phyloP scores from a whole-genome alignment of 1,140 invertebrate genomes.

The Drosophila lacertosa region DNA sequence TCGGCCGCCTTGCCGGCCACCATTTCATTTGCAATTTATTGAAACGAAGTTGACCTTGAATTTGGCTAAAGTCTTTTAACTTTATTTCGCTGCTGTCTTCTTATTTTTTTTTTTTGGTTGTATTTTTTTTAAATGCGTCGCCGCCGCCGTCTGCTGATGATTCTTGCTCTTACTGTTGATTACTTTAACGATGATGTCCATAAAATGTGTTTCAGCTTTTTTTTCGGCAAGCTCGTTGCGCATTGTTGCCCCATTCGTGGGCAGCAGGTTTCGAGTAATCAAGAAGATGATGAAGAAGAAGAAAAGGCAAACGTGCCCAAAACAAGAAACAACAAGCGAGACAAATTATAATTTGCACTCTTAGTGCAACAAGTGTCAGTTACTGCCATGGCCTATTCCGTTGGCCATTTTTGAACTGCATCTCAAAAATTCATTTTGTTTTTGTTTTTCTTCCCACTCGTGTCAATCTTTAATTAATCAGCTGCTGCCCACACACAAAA shows the following conservation, averaged over 20 bases:
- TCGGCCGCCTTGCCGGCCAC: slow-evolving; percentile 22
- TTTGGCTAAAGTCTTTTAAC: slow-evolving; percentile 81
- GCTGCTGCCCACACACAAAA: slow-evolving; percentile 41
- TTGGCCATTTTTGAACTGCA: neutral
- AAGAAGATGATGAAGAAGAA: neutral
- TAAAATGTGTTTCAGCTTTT: slow-evolving; percentile 70
- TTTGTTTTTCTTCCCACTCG: slow-evolving; percentile 8
- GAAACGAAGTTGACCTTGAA: slow-evolving; percentile 81
- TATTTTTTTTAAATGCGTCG: slow-evolving; percentile 48
- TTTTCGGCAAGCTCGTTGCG: slow-evolving; percentile 32
- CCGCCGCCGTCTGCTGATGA: slow-evolving; percentile 57
- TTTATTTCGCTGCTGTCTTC: slow-evolving; percentile 64
- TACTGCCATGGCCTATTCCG: neutral
- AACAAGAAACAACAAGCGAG: slow-evolving; percentile 8
- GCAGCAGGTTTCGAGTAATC: slow-evolving; percentile 55
- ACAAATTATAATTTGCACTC: slow-evolving; percentile 18
- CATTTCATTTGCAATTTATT: slow-evolving; percentile 79
- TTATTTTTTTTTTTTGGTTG: slow-evolving; percentile 36
- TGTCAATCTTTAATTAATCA: slow-evolving; percentile 63
- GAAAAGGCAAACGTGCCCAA: slow-evolving; percentile 6
- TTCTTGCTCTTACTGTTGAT: slow-evolving; percentile 76
- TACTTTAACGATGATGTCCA: slow-evolving; percentile 79
- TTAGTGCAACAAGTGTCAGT: slow-evolving; percentile 16
- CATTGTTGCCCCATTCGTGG: slow-evolving; percentile 15
- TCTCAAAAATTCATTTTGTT: neutral